Evolutionary conservation across 2,797 vertebrate species (phyloP).

Genomic region (Brotula barbata): DNA sequence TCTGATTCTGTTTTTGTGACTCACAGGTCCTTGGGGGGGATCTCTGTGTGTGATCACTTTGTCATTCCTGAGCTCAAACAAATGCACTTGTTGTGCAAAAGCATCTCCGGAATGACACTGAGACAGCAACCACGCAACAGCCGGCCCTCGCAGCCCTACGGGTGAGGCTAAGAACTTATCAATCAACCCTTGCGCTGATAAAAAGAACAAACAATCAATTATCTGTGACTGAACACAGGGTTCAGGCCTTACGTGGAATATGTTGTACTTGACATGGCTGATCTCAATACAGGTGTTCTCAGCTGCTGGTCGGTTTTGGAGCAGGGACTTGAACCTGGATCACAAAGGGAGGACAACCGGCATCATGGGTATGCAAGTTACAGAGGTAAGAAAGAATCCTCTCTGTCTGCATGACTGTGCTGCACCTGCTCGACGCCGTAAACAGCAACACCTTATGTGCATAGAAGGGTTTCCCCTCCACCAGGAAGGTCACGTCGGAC

Average conservation of each 20-base stretch:
- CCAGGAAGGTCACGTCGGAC: constrained; percentile 84
- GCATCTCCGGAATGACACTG: no score
- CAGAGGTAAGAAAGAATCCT: background rate
- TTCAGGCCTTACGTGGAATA: constrained; percentile 70
- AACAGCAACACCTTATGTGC: constrained; percentile 84
- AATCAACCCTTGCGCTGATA: no score
- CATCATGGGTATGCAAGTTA: background rate
- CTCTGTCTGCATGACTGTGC: fast-evolving
- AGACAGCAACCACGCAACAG: no score
- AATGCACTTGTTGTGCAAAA: no score
- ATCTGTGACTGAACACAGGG: background rate
- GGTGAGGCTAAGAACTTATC: no score
- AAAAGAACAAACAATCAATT: background rate
- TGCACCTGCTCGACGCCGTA: constrained; percentile 80
- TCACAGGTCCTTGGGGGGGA: no score
- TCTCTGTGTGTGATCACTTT: no score
- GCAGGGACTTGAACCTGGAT: constrained; percentile 93
- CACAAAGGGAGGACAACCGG: background rate
- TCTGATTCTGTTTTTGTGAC: no score
- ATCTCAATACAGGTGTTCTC: constrained; percentile 98
- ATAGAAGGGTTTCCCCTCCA: constrained; percentile 85
- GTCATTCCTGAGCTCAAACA: no score
- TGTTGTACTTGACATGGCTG: constrained; percentile 94
- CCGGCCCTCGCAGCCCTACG: no score
- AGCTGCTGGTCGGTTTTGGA: constrained; percentile 92